phyloP scores from a whole-genome alignment of 2,888 invertebrate species.

The Mythimna ferrago region DNA sequence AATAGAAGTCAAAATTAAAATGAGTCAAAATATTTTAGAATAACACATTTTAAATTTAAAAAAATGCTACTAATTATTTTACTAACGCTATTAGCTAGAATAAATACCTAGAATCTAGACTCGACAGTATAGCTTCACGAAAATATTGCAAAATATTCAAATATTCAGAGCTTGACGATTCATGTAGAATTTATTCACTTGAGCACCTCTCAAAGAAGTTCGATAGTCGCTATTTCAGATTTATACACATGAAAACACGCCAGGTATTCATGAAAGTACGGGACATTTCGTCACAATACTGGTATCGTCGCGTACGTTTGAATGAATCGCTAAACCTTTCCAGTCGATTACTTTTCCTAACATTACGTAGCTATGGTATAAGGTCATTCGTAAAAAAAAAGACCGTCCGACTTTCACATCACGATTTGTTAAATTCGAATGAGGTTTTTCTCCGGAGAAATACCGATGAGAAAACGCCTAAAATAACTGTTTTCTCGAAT shows the following conservation, averaged over 20 bases:
- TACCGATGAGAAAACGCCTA: neutral
- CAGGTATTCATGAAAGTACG: neutral
- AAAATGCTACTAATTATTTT: no score
- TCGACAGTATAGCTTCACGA: neutral
- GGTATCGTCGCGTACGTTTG: neutral
- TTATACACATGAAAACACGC: neutral
- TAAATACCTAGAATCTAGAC: neutral
- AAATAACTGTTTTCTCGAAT: constrained; percentile 1
- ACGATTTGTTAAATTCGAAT: constrained; percentile 12
- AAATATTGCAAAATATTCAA: neutral
- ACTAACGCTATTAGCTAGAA: neutral
- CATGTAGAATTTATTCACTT: neutral
- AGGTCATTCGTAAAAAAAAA: constrained; percentile 29
- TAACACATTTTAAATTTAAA: no score
- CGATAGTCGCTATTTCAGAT: neutral
- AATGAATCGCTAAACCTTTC: constrained; percentile 1
- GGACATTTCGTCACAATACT: constrained; percentile 1
- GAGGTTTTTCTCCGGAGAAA: constrained; percentile 2
- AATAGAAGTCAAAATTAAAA: no score
- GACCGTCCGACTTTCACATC: constrained; percentile 15
- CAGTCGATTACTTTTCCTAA: constrained; percentile 19
- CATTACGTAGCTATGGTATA: neutral
- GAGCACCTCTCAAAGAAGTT: neutral
- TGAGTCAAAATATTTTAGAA: no score
- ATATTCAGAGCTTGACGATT: neutral